Conservation (phyloP, 2,113 vertebrate species). For the Archocentrus centrarchus region DNA sequence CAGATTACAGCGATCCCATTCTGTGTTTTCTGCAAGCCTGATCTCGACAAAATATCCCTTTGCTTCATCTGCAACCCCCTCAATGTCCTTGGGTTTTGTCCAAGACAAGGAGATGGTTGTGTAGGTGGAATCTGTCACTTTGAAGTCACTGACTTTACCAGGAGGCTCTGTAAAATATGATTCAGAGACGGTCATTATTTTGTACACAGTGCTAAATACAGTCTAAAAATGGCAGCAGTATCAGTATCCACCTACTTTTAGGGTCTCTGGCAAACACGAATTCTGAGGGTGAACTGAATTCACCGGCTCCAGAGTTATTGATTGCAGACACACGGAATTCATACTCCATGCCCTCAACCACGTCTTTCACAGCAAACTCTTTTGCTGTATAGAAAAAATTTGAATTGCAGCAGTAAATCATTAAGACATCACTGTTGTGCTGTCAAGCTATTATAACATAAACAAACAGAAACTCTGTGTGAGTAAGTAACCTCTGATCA, state of each 20-base stretch:
- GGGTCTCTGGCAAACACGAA: constrained; percentile 86
- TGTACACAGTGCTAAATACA: not conserved
- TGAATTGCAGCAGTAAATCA: not conserved
- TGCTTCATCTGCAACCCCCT: constrained; percentile 75
- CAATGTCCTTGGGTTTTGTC: constrained; percentile 80
- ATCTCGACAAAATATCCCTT: constrained; percentile 91
- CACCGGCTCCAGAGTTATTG: constrained; percentile 86
- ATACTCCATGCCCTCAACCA: constrained; percentile 87
- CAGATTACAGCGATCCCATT: constrained; percentile 86
- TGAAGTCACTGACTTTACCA: constrained; percentile 85
- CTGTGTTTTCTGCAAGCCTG: constrained; percentile 78
- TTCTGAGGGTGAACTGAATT: constrained; percentile 85
- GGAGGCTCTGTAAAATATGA: constrained; percentile 82
- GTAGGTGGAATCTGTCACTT: constrained; percentile 86
- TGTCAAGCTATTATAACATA: not conserved
- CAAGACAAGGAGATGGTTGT: constrained; percentile 87
- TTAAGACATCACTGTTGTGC: not conserved
- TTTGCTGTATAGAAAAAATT: constrained; percentile 75
- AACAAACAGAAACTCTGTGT: not conserved
- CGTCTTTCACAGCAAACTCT: constrained; percentile 76
- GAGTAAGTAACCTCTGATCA: constrained; percentile 76
- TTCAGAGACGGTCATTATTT: constrained; percentile 11
- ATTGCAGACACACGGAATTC: constrained; percentile 90
- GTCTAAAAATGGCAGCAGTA: not conserved
- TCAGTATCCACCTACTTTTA: constrained; percentile 81